Base-by-base conservation (phyloP, 2,113 vertebrate species). In the Acanthisitta chloris region DNA sequence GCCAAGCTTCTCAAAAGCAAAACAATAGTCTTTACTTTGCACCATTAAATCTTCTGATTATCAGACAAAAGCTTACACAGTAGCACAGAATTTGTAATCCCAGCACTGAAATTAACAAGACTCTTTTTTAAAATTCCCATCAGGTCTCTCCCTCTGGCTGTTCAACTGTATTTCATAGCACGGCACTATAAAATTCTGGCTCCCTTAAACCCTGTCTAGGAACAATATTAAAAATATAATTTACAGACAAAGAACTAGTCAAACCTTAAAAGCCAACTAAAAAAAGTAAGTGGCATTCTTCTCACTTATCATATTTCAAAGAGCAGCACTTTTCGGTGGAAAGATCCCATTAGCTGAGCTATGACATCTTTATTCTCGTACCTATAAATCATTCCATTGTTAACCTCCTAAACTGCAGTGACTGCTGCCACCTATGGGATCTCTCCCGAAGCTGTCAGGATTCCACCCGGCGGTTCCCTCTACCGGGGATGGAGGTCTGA, bases 381-480 rank as follows among this genome's bases (percentile, higher is more conserved):
- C 92, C 97, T 92, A 34, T 57, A 95, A 94, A 95, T 36, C 94
- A 28, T 59, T 88, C 95, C 96, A 97, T 98, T 98, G 98, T 98
- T 97, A 94, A 23, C 72, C 64, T 80, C 91, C 70, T 46, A 99
- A 99, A 98, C 91, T 26, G 97, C 97, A 98, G 98, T 93, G 97
- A 97, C 98, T 99, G 98, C 99, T 99, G 98, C 99, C 99, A 99
- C 99, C 99, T 98, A 97, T 97, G 97, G 99, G 98, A 92, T 65
- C 57, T 57, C 62, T 15, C 10, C 29, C 38, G 92, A 62, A 97
- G 96, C 74, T 87, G 94, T 38, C 76, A 70, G 76, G 40, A 65
- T 58, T 69, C 57, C 38, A 95, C 96, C 97, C 95, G 13, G 88
- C 86, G 70, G 92, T 93, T 96, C 96, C 97, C 97, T 96, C 97